Conservation (phyloP, 2,888 invertebrate species). For the Gryllus longicercus region DNA sequence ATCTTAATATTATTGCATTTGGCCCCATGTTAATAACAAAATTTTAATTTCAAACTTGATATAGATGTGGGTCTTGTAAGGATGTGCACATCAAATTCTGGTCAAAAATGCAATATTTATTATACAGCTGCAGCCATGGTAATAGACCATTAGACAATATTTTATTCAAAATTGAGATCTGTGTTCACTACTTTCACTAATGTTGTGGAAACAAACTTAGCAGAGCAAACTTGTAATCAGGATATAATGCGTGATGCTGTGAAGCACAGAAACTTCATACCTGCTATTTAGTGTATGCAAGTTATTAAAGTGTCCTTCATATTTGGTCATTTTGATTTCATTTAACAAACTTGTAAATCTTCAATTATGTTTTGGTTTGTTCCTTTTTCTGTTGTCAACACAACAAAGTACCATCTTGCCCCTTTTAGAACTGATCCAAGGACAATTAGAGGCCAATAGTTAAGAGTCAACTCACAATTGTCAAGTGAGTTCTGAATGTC, state of each 20-base stretch:
- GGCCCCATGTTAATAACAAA: background rate
- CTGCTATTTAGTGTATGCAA: background rate
- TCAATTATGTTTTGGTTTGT: background rate
- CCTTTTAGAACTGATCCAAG: background rate
- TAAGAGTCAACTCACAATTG: background rate
- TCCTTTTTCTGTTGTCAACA: background rate
- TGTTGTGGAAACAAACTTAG: background rate
- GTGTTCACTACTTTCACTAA: background rate
- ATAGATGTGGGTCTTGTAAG: background rate
- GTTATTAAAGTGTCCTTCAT: background rate
- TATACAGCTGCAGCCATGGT: background rate
- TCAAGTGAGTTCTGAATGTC: constrained; percentile 9
- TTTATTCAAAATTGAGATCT: constrained; percentile 8
- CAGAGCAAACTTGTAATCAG: background rate
- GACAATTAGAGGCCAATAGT: background rate
- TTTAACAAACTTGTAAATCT: constrained; percentile 6
- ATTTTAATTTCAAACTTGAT: background rate
- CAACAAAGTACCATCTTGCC: constrained; percentile 1
- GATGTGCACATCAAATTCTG: background rate
- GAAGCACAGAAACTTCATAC: background rate
- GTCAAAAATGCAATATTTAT: background rate
- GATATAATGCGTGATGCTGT: background rate
- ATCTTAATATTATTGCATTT: background rate
- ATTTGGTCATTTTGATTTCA: background rate
- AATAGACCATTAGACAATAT: background rate